Percentiles rank a stretch among this genome's conserved stretches.
These are phyloP conservation scores for Ptilodon capucinus DNA, from an alignment of 2,888 invertebrate genomes.

Conservation along the genomic window DNA sequence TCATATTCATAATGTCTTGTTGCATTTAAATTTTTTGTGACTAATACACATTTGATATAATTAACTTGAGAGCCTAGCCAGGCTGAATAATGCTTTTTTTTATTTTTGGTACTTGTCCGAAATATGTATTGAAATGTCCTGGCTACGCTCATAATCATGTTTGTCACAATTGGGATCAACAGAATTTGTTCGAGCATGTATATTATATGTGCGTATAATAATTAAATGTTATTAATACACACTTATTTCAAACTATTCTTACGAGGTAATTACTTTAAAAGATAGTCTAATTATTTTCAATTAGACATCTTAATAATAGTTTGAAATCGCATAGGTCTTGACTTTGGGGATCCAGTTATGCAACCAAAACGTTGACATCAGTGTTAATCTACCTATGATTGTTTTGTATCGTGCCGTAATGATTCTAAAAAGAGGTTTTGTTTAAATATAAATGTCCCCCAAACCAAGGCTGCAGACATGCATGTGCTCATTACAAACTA, in stretches of 20 bases:
- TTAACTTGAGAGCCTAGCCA: slow-evolving; percentile 22
- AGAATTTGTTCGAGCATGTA: slow-evolving; percentile 25
- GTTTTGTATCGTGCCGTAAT: background rate
- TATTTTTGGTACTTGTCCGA: background rate
- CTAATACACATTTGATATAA: slow-evolving; percentile 38
- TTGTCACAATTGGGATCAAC: slow-evolving; percentile 16
- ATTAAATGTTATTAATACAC: slow-evolving; percentile 11
- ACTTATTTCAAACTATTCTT: slow-evolving; percentile 26
- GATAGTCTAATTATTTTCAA: background rate
- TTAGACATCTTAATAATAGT: background rate
- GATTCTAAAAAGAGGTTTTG: background rate
- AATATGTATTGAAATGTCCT: background rate
- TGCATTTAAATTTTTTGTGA: slow-evolving; percentile 34
- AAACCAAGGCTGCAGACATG: slow-evolving; percentile 41
- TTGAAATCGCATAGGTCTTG: background rate
- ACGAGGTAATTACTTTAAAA: background rate
- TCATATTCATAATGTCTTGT: slow-evolving; percentile 25
- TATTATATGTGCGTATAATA: no score
- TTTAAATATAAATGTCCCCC: background rate
- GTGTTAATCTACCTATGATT: background rate
- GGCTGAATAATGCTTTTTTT: background rate
- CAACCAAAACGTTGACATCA: background rate
- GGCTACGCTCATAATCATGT: slow-evolving; percentile 9
- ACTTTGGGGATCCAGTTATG: background rate
- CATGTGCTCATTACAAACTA: slow-evolving; percentile 56